Percentiles rank a stretch among this genome's conserved stretches.
Evolutionary conservation across 2,797 vertebrate species (phyloP).

Genomic region (Sebastes alutus): DNA sequence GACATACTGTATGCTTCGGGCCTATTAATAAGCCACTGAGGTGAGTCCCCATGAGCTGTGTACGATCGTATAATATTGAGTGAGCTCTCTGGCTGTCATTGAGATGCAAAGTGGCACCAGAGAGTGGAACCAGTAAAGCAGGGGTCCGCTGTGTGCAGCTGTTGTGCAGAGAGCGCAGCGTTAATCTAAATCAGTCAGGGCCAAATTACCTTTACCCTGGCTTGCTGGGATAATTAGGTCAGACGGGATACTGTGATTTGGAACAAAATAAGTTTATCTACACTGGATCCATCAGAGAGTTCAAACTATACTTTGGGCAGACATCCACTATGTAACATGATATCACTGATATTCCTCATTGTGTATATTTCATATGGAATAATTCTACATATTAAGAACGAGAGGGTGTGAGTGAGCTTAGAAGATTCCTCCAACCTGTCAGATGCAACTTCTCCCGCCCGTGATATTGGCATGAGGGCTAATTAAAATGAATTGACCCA

Average conservation of each 20-base stretch:
- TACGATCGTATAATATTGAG: conserved; percentile 36
- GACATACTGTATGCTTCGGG: conserved; percentile 17
- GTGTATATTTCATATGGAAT: background rate
- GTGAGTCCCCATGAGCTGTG: conserved; percentile 20
- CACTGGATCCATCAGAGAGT: background rate
- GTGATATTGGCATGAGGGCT: conserved; percentile 46
- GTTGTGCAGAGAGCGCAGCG: conserved; percentile 18
- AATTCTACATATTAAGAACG: background rate
- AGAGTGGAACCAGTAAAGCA: conserved; percentile 9
- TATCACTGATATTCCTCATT: background rate
- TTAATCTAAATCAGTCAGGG: conserved; percentile 59
- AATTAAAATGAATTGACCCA: conserved; percentile 67
- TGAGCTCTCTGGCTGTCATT: conserved; percentile 39
- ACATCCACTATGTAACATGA: background rate
- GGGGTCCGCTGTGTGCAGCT: conserved; percentile 31
- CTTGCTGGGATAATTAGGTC: conserved; percentile 31
- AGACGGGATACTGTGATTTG: conserved; percentile 24
- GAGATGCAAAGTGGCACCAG: conserved; percentile 34
- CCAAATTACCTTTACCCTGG: conserved; percentile 41
- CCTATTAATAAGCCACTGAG: conserved; percentile 38
- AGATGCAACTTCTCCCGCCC: conserved; percentile 15
- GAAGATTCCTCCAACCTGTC: conserved; percentile 38
- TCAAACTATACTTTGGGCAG: background rate
- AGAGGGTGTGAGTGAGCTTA: conserved; percentile 4
- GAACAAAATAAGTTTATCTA: background rate